Base-by-base conservation (phyloP, 1,140 invertebrate species). In the Dryas iulia region DNA sequence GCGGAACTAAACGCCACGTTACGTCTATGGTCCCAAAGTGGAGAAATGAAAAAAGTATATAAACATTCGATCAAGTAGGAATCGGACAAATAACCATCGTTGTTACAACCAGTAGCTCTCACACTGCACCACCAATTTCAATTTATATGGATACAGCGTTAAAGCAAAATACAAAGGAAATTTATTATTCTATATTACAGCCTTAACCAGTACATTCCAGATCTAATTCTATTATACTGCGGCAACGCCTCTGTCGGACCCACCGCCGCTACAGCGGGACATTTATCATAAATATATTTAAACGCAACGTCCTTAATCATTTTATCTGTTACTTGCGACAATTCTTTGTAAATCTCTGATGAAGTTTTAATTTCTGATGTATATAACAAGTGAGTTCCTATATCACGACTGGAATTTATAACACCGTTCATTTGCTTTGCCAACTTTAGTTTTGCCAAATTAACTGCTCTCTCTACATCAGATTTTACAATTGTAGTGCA, bases 381-480 rank as follows among this genome's bases (percentile, higher is more conserved):
- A 78, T 95, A 96, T 47, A 97, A 87, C 84, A 97, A 94, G 89
- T 97, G 96, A 71, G 95, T 92, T 6, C 96, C 97, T 79, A 97
- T 96, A 82, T 97, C 96, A 83, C 96, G 95, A 91, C 95, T 97
- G 59, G 96, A 94, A 10, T 95, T 95, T 1, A 96, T 96, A 2
- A 95, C 94, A 1, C 96, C 96, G 82, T 96, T 95, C 39, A 96
- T 82, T 71, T 95, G 94, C 8, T 96, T 92, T 0, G 96, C 86
- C 83, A 97, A 47, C 47, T 80, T 73, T 4, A 86, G 69, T 66
- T 80, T 89, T 3, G 83, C 79, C 6, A 76, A 67, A 66, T 89
- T 88, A 23, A 81, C 59, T 14, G 84, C 92, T 24, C 89, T 80
- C 53, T 76, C 39, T 0, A 92, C 67, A 53, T 93, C 92, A 12